Conservation (phyloP, 2,113 vertebrate genomes). For the Lycocorax pyrrhopterus region DNA sequence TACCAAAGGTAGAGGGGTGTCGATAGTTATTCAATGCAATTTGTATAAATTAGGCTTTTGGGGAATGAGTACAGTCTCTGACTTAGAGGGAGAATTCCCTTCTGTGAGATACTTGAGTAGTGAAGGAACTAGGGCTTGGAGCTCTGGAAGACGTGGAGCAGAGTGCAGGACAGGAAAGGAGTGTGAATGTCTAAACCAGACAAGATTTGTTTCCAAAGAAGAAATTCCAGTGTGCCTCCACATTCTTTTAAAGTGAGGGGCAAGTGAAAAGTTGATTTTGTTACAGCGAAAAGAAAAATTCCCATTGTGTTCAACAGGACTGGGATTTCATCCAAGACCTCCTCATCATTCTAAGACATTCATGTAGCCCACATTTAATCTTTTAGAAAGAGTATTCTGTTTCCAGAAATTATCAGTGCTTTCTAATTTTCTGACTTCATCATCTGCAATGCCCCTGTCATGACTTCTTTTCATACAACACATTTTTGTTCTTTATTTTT, state of each 20-base stretch:
- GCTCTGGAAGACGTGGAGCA: neutral
- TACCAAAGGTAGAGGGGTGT: neutral
- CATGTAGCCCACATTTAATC: neutral
- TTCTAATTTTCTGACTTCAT: slow-evolving; percentile 33
- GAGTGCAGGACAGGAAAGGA: neutral
- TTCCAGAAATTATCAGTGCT: slow-evolving; percentile 43
- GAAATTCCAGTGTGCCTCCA: neutral
- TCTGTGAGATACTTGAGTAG: neutral
- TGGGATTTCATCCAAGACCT: slow-evolving; percentile 41
- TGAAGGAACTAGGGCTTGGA: neutral
- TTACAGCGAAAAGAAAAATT: neutral
- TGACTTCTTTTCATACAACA: slow-evolving; percentile 24
- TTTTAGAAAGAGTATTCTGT: neutral
- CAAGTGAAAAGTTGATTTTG: slow-evolving; percentile 9
- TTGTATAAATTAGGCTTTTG: neutral
- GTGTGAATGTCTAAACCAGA: neutral
- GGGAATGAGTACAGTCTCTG: neutral
- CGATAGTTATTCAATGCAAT: neutral
- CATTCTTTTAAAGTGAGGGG: neutral
- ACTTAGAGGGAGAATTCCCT: neutral
- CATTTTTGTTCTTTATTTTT: neutral
- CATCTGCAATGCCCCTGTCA: neutral
- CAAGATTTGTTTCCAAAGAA: neutral
- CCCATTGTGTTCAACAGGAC: neutral
- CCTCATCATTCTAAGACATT: neutral